Base-by-base conservation (phyloP, 2,888 invertebrate genomes). In the Allophyes oxyacanthae region DNA sequence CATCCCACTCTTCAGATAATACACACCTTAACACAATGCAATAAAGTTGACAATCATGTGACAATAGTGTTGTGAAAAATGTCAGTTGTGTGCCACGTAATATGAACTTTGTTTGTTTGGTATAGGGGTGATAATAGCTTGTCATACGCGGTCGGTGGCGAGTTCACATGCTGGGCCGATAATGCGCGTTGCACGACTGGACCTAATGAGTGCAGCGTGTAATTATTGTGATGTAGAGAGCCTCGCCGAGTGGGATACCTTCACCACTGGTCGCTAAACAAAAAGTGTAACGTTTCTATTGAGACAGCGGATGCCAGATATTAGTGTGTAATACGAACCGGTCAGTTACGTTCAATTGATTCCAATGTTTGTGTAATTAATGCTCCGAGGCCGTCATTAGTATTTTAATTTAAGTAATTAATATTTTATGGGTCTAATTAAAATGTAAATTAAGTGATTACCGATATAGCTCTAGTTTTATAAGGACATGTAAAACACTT, bases 151-250 rank as follows among this genome's bases (percentile, higher is more conserved):
- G 8, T 36, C 6, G 13, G 15, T 7, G 52, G 44, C 50, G 42
- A 54, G 50, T 48, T 49, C 58, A 57, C 62, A 53, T 26, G 46
- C 57, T 8, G 37, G 37, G 33, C 53, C 52, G 61, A 42, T 67
- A 62, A 67, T 59, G 60, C 59, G 50, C 36, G 25, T 26, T 15
- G 51, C 72, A 70, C 70, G 68, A 55, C n/a, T 25, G 7, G 33
- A 15, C 30, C 59, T 65, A 59, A 64, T 65, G 54, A 66, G 66
- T 53, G 49, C 56, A 8, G 43, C 44, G 34, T 64, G 40, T 54
- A 57, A 71, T 67, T 64, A 58, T 50, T 56, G 34, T 28, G 28
- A 28, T 28, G 28, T 28, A 28, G 6, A 13, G 7, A 11, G 6
- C 11, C n/a, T 9, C 37, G 30, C 43, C 43, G 43, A n/a, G 33